These are phyloP conservation scores for Canis aureus DNA, from an alignment of 2,113 vertebrate species.

Conservation along the genomic window DNA sequence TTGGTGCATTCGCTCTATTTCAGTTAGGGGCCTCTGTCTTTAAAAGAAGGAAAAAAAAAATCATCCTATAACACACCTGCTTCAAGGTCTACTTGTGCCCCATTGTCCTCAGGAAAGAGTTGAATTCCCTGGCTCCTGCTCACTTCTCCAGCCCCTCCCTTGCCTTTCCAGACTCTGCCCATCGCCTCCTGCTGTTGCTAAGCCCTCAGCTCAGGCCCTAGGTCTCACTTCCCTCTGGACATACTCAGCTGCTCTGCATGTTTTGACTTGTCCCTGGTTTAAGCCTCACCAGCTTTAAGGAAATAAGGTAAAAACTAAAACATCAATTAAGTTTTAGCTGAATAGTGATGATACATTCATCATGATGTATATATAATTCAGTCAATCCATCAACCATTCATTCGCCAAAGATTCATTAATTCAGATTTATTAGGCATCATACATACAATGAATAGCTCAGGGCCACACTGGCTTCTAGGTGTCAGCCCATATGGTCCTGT, in stretches of 20 bases:
- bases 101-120: background rate
- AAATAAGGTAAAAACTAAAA: background rate
- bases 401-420: background rate
- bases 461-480: background rate
- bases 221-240: background rate
- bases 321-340: background rate
- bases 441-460: too few species aligned
- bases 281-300: background rate
- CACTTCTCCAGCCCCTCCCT: background rate
- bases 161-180: background rate
- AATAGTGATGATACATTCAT: background rate
- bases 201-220: background rate
- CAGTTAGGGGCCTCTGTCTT: background rate
- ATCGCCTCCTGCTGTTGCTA: background rate
- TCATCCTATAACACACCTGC: background rate
- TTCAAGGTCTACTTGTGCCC: background rate
- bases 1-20: background rate
- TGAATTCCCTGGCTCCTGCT: background rate
- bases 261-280: background rate
- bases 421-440: background rate
- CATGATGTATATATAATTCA: background rate
- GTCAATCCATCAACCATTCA: background rate
- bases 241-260: fast-evolving
- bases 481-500: background rate
- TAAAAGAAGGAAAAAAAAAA: background rate